Conservation (phyloP, 92 coral and sea anemone genomes). For the Desmophyllum pertusum region DNA sequence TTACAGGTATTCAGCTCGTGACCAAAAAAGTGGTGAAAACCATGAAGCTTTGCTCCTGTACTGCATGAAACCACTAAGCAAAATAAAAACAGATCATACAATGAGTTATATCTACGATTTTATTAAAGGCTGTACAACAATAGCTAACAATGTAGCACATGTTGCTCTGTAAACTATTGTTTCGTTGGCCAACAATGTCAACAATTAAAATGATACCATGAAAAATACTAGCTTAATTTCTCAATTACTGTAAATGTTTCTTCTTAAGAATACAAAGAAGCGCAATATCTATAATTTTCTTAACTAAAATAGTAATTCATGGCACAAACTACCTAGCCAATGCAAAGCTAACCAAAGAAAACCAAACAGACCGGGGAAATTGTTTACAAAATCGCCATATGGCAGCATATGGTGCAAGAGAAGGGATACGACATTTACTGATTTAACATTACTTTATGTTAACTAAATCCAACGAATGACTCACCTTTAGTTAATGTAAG, state of each 20-base stretch:
- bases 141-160: conserved; percentile 1
- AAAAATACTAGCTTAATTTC: background rate
- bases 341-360: background rate
- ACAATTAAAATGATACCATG: background rate
- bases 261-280: background rate
- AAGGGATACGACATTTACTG: background rate
- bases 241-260: background rate
- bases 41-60: conserved; percentile 88
- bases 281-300: background rate
- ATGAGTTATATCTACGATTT: background rate
- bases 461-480: background rate
- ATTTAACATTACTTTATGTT: background rate
- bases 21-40: conserved; percentile 93
- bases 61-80: conserved; percentile 78
- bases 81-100: background rate
- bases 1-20: conserved; percentile 87
- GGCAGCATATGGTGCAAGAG: too few relatives aligned
- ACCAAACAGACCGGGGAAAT: background rate
- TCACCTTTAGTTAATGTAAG: conserved; percentile 91
- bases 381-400: background rate
- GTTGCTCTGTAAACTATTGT: background rate
- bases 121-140: background rate
- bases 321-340: background rate
- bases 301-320: background rate
- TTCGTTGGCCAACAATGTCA: too few relatives aligned